These are phyloP conservation scores for Eulemur macaco DNA, from an alignment of 2,113 vertebrate genomes.

Conservation along the genomic window DNA sequence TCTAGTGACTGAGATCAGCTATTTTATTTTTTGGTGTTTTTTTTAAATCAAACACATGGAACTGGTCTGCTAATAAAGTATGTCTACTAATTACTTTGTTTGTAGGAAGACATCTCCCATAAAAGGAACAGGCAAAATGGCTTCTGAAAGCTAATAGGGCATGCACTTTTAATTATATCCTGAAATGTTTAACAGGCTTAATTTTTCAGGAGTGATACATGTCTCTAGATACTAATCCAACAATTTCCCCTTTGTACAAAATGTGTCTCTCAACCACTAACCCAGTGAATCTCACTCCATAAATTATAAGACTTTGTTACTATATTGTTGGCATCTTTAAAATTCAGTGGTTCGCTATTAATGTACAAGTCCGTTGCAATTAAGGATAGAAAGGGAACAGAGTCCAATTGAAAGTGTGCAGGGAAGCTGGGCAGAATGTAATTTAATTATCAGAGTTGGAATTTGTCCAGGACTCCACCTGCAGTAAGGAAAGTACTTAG, in stretches of 20 bases:
- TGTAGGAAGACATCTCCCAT: not conserved
- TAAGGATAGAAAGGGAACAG: constrained; percentile 30
- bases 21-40: not conserved
- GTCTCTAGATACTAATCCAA: not conserved
- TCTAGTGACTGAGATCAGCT: not conserved
- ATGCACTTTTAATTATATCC: not conserved
- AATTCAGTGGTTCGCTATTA: not conserved
- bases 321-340: not conserved
- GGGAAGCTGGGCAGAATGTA: constrained; percentile 53
- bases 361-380: not conserved
- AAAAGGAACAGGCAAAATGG: not conserved
- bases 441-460: constrained; percentile 69
- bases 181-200: constrained; percentile 27
- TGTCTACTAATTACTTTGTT: constrained; percentile 20
- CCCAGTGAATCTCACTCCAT: not conserved
- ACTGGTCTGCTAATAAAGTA: not conserved
- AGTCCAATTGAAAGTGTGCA: constrained; percentile 2
- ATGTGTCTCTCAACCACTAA: not conserved
- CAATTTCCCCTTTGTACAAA: not conserved
- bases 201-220: not conserved
- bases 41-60: not conserved
- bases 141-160: not conserved
- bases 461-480: constrained; percentile 47
- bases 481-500: constrained; percentile 51
- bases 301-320: not conserved